Evolutionary conservation across 2,113 vertebrate genomes (phyloP), one percentile per base, ranked within the genome.

Genomic region (Sturnus vulgaris): DNA sequence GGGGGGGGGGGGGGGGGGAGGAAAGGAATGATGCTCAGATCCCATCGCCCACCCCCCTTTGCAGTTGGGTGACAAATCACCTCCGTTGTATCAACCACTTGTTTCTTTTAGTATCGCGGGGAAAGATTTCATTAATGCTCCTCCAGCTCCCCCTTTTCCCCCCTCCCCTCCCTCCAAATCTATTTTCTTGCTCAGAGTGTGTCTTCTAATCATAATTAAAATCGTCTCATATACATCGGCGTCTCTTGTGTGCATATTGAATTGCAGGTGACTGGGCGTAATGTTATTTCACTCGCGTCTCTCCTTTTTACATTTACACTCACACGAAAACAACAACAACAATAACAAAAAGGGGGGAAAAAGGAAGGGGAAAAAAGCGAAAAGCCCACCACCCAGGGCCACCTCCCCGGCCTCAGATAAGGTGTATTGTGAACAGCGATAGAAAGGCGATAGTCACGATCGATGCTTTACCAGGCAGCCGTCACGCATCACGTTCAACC

Each of bases 191-290:
- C 92, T 93, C 95, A 61, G 92, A 95, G 95, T 93, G 96, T 86
- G 94, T 78, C 94, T 96, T 95, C 95, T 96, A 96, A 97, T 97
- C 96, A 94, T 97, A 97, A 97, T 97, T 97, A 97, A 97, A 97
- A 97, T 97, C 96, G 96, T 94, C 96, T 96, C 94, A 92, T 94
- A 96, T 75, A 94, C 92, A 97, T 94, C 86, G 92, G 95, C 72
- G 92, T 92, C 94, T 97, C 96, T 91, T 14, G 94, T 84, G 86
- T 71, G 95, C 95, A 89, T 95, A 86, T 93, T 93, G 96, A 92
- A 82, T 96, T 87, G 95, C 96, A 95, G 96, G 96, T 97, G 96
- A 96, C 92, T 81, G 92, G 65, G 82, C 28, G 86, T 91, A 95
- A 95, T 68, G 73, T 85, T 87, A 92, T 96, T 96, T 96, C 94